Evolutionary conservation across 2,113 vertebrate genomes (phyloP).

Genomic region (Acinonyx jubatus): DNA sequence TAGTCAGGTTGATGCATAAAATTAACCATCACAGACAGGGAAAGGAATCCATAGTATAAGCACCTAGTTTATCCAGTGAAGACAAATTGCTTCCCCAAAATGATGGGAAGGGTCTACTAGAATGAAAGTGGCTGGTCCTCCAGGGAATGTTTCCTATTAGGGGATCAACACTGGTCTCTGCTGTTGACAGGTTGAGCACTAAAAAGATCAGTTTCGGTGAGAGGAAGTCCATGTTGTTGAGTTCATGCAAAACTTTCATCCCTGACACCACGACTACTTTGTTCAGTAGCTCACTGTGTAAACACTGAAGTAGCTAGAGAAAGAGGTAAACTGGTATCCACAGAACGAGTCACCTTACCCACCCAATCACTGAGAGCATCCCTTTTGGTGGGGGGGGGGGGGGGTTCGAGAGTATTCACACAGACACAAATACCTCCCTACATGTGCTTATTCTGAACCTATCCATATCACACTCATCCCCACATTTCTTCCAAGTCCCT

Average conservation of each 20-base stretch:
- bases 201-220: not conserved
- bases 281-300: not conserved
- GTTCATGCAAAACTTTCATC: not conserved
- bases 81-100: not conserved
- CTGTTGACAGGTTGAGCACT: not conserved
- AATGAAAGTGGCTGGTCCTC: not conserved
- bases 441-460: not conserved
- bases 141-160: not conserved
- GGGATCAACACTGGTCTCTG: not conserved
- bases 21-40: not conserved
- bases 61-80: not conserved
- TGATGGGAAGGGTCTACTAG: not conserved
- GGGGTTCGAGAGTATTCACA: not conserved
- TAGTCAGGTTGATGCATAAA: not conserved
- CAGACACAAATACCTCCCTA: not conserved
- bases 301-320: not conserved
- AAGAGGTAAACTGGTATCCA: not conserved
- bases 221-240: not conserved
- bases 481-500: not conserved
- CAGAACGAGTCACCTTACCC: not conserved
- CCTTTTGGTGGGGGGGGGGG: not conserved
- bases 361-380: not conserved
- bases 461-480: not conserved
- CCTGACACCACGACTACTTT: not conserved
- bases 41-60: not conserved